phyloP scores from a whole-genome alignment of 2,888 invertebrate species.

The Odontomyia ornata region DNA sequence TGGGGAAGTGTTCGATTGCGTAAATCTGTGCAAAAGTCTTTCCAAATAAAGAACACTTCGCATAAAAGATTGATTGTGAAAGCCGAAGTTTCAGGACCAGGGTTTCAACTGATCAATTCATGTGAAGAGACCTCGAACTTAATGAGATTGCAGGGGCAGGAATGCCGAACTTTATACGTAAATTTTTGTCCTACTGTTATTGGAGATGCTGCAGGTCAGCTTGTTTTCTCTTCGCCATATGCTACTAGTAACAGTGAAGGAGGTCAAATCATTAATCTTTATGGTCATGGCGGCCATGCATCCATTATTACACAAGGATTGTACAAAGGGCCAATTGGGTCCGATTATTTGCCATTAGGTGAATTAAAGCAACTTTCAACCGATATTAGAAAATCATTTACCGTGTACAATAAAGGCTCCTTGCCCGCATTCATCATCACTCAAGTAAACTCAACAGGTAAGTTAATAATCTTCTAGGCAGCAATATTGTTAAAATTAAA shows the following conservation, averaged over 20 bases:
- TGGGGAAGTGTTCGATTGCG: slow-evolving; percentile 71
- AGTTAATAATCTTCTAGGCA: no score
- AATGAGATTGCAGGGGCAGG: slow-evolving; percentile 67
- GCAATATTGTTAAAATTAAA: neutral
- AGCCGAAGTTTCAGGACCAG: slow-evolving; percentile 65
- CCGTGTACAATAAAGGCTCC: slow-evolving; percentile 68
- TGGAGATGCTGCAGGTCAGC: slow-evolving; percentile 67
- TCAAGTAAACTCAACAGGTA: slow-evolving; percentile 55
- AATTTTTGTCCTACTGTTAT: slow-evolving; percentile 68
- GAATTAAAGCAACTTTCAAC: slow-evolving; percentile 64
- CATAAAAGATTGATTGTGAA: slow-evolving; percentile 68
- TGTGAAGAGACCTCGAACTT: slow-evolving; percentile 60
- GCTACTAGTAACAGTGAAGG: slow-evolving; percentile 44
- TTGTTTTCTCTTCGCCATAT: slow-evolving; percentile 66
- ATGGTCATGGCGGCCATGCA: slow-evolving; percentile 70
- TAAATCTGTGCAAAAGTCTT: slow-evolving; percentile 66
- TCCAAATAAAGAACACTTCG: slow-evolving; percentile 69
- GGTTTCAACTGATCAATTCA: slow-evolving; percentile 62
- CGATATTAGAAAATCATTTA: slow-evolving; percentile 65
- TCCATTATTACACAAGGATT: slow-evolving; percentile 66
- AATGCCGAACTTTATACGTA: slow-evolving; percentile 67
- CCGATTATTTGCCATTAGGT: slow-evolving; percentile 69
- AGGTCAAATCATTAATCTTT: slow-evolving; percentile 58
- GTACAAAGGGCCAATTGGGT: slow-evolving; percentile 68
- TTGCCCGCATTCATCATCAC: slow-evolving; percentile 66